Evolutionary conservation across 2,113 vertebrate species (phyloP), one percentile per base, ranked within the genome.

Genomic region (Chauna torquata): DNA sequence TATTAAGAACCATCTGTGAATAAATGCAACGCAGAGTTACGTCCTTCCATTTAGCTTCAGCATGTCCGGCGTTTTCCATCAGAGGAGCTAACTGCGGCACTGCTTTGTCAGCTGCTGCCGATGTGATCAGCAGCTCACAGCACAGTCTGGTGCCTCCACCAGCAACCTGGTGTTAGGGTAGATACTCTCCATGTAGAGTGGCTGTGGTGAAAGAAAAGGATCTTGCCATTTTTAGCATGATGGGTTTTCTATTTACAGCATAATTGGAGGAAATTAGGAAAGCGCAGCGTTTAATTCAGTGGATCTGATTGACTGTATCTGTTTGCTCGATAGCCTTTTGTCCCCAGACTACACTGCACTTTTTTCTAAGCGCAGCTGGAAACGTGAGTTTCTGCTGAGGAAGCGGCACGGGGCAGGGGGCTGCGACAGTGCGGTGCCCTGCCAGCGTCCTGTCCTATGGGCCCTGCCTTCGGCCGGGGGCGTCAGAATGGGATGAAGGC

Each of bases 101-200:
- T 86, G 32, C 88, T 88, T 71, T 70, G 19, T 78, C 90, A 90
- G 55, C 38, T 34, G 16, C 75, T 82, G 5, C 59, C 44, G 22
- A 6, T 59, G 44, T 12, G 68, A 62, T 59, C 64, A 0, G 2
- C 72, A 70, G 8, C 71, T 78, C 54, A 34, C 57, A 28, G 0
- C 11, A 11, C 20, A 0, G 0, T 52, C 42, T 34, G 22, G 8
- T 1, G 9, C 13, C 40, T 59, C 61, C 32, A 24, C 18, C 1
- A 0, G 70, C 38, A 57, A 36, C 47, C 20, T 3, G 2, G 40
- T 5, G 1, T 9, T 50, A 44, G 22, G n/a, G 8, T 62, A 49
- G 92, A 45, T 82, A 28, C 20, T 45, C 20, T 55, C 32, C 17
- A 40, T 22, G 11, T 17, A 27, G 50, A 30, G 23, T 28, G 40